These are phyloP conservation scores for Volucella bombylans DNA, from an alignment of 2,888 invertebrate species.

Conservation along the genomic window DNA sequence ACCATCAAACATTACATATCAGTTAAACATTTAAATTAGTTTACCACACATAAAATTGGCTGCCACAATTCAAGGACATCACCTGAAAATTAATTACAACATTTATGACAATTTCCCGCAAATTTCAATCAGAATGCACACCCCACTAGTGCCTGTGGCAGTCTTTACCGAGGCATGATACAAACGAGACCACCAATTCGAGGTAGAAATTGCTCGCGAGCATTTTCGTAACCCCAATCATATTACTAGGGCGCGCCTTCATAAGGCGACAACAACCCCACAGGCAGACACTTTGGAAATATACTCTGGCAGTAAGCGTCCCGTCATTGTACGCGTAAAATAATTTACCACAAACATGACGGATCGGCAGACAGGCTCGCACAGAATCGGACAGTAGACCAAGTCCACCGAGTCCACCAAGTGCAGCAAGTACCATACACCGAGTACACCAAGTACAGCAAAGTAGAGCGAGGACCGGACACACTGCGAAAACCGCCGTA, in stretches of 20 bases:
- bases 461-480: conserved; percentile 40
- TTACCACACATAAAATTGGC: too few relatives aligned
- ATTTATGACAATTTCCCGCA: conserved; percentile 66
- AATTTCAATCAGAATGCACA: conserved; percentile 49
- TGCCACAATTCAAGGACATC: conserved; percentile 37
- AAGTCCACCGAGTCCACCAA: too few relatives aligned
- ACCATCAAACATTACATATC: too few relatives aligned
- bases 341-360: conserved; percentile 73
- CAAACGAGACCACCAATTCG: not conserved
- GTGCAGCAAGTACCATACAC: too few relatives aligned
- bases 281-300: conserved; percentile 59
- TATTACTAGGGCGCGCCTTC: conserved; percentile 23
- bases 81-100: conserved; percentile 56
- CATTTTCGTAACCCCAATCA: conserved; percentile 41
- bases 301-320: conserved; percentile 50
- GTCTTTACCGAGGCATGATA: not conserved
- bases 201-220: conserved; percentile 27
- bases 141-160: not conserved
- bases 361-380: conserved; percentile 62
- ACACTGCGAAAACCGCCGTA: conserved; percentile 71
- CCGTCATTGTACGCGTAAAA: conserved; percentile 63
- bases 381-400: conserved; percentile 47
- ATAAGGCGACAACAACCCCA: conserved; percentile 3
- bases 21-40: too few relatives aligned
- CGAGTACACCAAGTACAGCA: too few relatives aligned